These are phyloP conservation scores for Episyrphus balteatus DNA, from an alignment of 1,140 invertebrate genomes.

Conservation along the genomic window DNA sequence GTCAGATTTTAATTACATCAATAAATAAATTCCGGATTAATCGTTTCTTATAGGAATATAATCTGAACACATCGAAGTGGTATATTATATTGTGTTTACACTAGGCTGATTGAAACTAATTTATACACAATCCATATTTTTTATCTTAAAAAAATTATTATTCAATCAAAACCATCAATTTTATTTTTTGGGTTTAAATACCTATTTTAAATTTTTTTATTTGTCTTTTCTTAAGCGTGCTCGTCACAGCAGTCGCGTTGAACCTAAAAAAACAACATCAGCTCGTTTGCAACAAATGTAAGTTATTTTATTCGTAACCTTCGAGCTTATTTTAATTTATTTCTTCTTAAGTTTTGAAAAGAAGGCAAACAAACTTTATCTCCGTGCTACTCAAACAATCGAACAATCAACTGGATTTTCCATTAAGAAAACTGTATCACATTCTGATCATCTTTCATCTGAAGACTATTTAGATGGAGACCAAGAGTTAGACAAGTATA, in stretches of 20 bases:
- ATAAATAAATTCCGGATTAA: too few species aligned
- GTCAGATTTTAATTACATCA: too few species aligned
- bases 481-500: slow-evolving; percentile 77
- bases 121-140: too few species aligned
- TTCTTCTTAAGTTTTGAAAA: slow-evolving; percentile 55
- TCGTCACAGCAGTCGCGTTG: slow-evolving; percentile 28
- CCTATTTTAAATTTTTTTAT: too few species aligned
- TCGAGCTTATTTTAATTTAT: not conserved
- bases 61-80: too few species aligned
- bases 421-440: slow-evolving; percentile 38
- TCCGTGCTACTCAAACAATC: slow-evolving; percentile 71
- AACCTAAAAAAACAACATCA: slow-evolving; percentile 33
- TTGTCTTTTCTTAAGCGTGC: slow-evolving; percentile 20
- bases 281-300: slow-evolving; percentile 33
- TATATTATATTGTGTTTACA: too few species aligned
- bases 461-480: slow-evolving; percentile 63
- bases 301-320: not conserved
- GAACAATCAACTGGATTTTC: slow-evolving; percentile 60
- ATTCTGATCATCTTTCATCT: slow-evolving; percentile 32
- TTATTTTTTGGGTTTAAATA: too few species aligned
- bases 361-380: slow-evolving; percentile 74
- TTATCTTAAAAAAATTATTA: too few species aligned
- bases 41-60: too few species aligned
- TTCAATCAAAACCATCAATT: too few species aligned
- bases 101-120: too few species aligned